phyloP scores from a whole-genome alignment of 1,140 invertebrate genomes.

The Apis florea region DNA sequence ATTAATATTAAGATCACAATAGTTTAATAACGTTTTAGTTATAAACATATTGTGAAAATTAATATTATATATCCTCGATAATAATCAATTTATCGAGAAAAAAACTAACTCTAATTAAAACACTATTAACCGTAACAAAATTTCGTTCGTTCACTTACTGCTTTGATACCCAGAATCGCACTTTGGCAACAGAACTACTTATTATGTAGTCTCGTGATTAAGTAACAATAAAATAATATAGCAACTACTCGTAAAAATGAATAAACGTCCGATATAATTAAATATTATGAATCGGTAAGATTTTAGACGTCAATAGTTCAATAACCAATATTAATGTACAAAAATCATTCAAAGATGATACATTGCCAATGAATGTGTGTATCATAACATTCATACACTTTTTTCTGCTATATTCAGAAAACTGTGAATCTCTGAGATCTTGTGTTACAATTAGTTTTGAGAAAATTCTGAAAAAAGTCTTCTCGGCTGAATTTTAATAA shows the following conservation, averaged over 20 bases:
- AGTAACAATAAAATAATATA: constrained; percentile 50
- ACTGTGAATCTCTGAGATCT: constrained; percentile 32
- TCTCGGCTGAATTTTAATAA: constrained; percentile 31
- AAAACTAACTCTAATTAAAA: background rate
- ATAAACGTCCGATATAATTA: constrained; percentile 58
- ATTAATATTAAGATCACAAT: background rate
- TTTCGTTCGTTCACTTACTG: constrained; percentile 21
- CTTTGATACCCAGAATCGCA: constrained; percentile 4
- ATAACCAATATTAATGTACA: constrained; percentile 37
- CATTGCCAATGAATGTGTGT: constrained; percentile 41
- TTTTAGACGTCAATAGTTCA: constrained; percentile 50
- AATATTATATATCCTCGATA: constrained; percentile 17
- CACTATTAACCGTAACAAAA: constrained; percentile 31
- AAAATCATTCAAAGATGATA: constrained; percentile 37
- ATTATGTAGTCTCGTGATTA: background rate
- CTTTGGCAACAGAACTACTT: constrained; percentile 9
- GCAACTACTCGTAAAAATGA: constrained; percentile 52
- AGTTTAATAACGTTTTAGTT: constrained; percentile 33
- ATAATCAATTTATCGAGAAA: constrained; percentile 9
- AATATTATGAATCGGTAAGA: constrained; percentile 66
- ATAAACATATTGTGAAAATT: constrained; percentile 26
- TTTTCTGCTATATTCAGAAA: constrained; percentile 1
- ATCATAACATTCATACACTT: constrained; percentile 15
- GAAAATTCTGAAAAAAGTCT: constrained; percentile 43
- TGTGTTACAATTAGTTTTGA: constrained; percentile 21